Conservation (phyloP, 2,113 vertebrate genomes). For the Aplodontia rufa region DNA sequence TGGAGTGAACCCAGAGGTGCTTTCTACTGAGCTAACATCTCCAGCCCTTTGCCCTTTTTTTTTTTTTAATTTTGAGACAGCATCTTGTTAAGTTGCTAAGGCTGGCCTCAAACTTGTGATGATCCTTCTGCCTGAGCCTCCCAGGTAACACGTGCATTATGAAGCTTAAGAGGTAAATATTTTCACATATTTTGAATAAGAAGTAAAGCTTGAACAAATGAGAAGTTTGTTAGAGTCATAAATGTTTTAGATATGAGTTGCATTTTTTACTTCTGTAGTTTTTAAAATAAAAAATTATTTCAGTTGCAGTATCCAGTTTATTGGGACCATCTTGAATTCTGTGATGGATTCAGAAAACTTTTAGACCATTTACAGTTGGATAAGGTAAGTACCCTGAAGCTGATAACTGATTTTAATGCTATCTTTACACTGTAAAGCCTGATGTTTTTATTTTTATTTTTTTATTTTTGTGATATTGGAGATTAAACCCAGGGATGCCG, state of each 20-base stretch:
- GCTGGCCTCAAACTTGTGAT: too few relatives aligned
- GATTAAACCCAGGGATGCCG: not conserved
- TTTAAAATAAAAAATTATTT: conserved; percentile 42
- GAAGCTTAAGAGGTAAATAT: not conserved
- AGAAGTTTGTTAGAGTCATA: conserved; percentile 30
- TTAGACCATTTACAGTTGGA: conserved; percentile 97
- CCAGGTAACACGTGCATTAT: conserved; percentile 14
- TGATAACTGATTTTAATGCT: not conserved
- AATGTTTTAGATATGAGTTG: conserved; percentile 11
- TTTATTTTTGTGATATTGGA: not conserved
- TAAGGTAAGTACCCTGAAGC: conserved; percentile 88
- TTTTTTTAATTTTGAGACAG: too few relatives aligned
- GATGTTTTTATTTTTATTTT: not conserved
- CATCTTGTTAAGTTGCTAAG: too few relatives aligned
- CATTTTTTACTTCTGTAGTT: not conserved
- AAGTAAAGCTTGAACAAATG: conserved; percentile 22
- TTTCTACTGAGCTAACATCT: too few relatives aligned
- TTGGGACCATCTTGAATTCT: conserved; percentile 98
- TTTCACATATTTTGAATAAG: conserved; percentile 35
- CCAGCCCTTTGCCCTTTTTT: too few relatives aligned
- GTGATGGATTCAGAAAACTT: conserved; percentile 97
- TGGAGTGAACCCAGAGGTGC: too few relatives aligned
- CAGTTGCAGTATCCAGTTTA: conserved; percentile 98
- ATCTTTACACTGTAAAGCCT: not conserved
- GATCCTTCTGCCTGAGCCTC: too few relatives aligned